phyloP scores from a whole-genome alignment of 2,113 vertebrate species.

The Mustelus asterias region DNA sequence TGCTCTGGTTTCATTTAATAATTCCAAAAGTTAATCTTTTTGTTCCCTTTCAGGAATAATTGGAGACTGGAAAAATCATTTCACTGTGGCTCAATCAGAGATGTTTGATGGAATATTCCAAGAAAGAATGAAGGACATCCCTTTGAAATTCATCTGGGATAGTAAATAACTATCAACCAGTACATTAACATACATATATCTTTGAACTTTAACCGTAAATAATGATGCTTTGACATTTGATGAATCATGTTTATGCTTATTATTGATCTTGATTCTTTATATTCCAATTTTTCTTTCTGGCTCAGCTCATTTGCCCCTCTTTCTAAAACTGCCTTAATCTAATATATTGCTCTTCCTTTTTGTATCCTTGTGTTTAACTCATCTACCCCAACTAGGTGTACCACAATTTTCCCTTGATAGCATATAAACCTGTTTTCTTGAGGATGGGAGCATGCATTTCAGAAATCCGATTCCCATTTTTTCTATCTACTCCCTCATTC shows the following conservation, averaged over 20 bases:
- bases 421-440: neutral
- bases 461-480: neutral
- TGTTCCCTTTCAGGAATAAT: neutral
- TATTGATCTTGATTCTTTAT: neutral
- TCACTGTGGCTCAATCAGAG: constrained; percentile 3
- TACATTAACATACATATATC: neutral
- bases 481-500: neutral
- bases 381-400: neutral
- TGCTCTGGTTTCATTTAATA: neutral
- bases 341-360: neutral
- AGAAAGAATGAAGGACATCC: neutral
- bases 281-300: neutral
- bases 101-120: neutral
- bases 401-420: neutral
- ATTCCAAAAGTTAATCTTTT: neutral
- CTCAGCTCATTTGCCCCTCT: neutral
- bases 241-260: neutral
- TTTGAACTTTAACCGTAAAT: neutral
- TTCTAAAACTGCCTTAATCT: neutral
- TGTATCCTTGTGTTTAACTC: neutral
- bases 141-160: constrained; percentile 12
- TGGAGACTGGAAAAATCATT: constrained; percentile 30
- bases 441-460: neutral
- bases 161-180: constrained; percentile 28
- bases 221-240: neutral